Evolutionary conservation across 2,113 vertebrate species (phyloP), one percentile per base, ranked within the genome.

Genomic region (Arizona elegans): DNA sequence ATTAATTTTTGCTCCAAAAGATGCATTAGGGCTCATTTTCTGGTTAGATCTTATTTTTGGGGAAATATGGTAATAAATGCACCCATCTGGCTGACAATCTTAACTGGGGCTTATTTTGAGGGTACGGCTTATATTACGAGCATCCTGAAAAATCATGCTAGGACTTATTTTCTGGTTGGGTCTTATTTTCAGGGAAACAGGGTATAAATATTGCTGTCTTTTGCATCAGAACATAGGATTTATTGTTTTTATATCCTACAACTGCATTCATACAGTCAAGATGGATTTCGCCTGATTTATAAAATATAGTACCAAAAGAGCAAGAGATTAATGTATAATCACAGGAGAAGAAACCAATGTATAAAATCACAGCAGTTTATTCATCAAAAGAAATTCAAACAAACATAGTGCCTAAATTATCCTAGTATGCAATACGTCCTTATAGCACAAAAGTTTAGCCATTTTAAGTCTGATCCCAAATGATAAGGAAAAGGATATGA

Each of bases 401-500:
- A 8, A 56, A 56, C 2, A 8, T 87, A 87, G 52, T 43, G 54
- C 70, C 62, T 93, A 91, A 95, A 94, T 75, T 89, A 3, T 54
- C 43, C 90, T 19, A 91, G 17, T 24, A 59, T 43, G 92, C 5
- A 21, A 11, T 59, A 19, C 43, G 4, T 19, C 38, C 29, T n/a
- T 55, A 81, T 8, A 81, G 17, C 17, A 38, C 70, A 38, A 47
- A 47, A 3, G 17, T 81, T 81, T 81, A 95, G 88, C 70, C 90
- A 91, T 92, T 23, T 2, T 47, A 53, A 65, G 12, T 38, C 91
- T 24, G 50, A 38, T 81, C n/a, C 4, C 21, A 92, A 93, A n/a
- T 0, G 81, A 58, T 65, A 93, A 95, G 54, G 87, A 95, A 93
- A 94, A 17, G 93, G 13, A 2, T 70, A 56, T 92, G 91, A 89